These are phyloP conservation scores for Thera obeliscata DNA, from an alignment of 2,888 invertebrate species.

Conservation along the genomic window DNA sequence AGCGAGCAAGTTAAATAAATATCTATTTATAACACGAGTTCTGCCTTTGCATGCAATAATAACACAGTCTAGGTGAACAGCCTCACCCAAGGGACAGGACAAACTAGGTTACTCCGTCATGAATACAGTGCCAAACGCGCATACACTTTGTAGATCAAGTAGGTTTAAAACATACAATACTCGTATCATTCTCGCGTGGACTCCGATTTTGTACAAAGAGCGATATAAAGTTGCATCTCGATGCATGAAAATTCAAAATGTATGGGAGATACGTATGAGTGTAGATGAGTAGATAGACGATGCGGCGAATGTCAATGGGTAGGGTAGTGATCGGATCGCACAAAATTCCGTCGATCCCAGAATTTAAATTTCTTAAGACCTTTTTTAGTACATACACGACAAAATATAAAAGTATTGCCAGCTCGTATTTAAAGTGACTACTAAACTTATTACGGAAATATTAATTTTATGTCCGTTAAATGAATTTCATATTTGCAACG, in stretches of 20 bases:
- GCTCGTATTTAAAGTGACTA: neutral
- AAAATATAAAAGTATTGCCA: too few species aligned
- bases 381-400: too few species aligned
- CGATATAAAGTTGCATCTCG: too few species aligned
- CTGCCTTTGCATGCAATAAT: constrained; percentile 4
- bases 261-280: too few species aligned
- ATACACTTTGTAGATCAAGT: constrained; percentile 10
- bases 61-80: constrained; percentile 14
- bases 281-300: too few species aligned
- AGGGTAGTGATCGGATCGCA: too few species aligned
- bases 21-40: constrained; percentile 3
- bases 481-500: neutral
- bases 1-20: constrained; percentile 4
- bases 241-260: too few species aligned
- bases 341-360: too few species aligned
- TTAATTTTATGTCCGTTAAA: neutral
- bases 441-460: neutral
- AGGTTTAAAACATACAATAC: neutral
- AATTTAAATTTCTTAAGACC: too few species aligned
- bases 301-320: too few species aligned
- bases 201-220: too few species aligned
- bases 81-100: constrained; percentile 6
- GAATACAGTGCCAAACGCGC: constrained; percentile 13
- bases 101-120: constrained; percentile 16
- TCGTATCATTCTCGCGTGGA: neutral